These are phyloP conservation scores for Heterocephalus glaber DNA, from an alignment of 2,113 vertebrate genomes.

Conservation along the genomic window DNA sequence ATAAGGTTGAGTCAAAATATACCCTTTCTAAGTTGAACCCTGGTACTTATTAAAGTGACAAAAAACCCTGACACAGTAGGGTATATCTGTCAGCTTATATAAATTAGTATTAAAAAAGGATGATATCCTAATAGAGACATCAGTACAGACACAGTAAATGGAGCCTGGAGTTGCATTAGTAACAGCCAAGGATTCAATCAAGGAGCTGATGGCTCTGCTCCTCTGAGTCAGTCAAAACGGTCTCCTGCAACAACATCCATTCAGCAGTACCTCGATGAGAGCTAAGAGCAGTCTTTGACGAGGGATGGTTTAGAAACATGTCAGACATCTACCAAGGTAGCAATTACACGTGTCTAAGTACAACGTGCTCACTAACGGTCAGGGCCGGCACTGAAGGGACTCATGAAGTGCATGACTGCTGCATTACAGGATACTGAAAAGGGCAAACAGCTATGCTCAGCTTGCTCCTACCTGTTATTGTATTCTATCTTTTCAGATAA, in stretches of 20 bases:
- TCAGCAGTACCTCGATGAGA: neutral
- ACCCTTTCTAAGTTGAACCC: neutral
- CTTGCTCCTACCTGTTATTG: neutral
- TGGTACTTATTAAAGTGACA: neutral
- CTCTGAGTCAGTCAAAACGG: neutral
- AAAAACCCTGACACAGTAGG: neutral
- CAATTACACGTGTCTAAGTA: neutral
- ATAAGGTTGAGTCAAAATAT: neutral
- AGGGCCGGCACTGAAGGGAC: neutral
- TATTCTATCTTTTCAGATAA: neutral
- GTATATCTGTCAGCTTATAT: neutral
- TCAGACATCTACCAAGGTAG: neutral
- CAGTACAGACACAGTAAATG: neutral
- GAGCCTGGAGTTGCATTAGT: neutral
- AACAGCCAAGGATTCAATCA: neutral
- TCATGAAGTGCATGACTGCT: neutral
- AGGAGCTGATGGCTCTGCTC: neutral
- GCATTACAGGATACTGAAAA: neutral
- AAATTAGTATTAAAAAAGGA: neutral
- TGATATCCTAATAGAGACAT: neutral
- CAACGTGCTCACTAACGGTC: neutral
- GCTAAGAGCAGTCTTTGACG: neutral
- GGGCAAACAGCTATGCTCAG: neutral
- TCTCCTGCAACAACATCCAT: neutral
- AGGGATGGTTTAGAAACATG: neutral